Base-by-base conservation (phyloP, 2,113 vertebrate genomes). In the Hippocampus comes region DNA sequence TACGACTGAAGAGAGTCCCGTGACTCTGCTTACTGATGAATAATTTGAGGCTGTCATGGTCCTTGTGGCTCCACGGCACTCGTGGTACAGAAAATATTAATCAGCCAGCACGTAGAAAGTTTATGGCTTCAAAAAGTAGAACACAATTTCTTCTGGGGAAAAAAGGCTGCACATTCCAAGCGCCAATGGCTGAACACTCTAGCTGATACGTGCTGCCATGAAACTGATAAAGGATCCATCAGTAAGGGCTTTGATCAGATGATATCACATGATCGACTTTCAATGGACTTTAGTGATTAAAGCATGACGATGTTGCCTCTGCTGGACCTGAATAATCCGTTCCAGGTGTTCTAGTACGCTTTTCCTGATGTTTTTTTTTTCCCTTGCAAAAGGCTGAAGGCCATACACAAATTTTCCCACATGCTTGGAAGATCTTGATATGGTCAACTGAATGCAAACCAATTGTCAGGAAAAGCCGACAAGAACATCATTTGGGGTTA, bases 191-290 rank as follows among this genome's bases (percentile, higher is more conserved):
- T 20, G 82, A 61, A 66, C 69, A 74, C 74, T 84, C 73, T 82
- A 78, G 6, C 34, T 38, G 6, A 38, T 38, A 38, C 67, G 83
- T 91, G 83, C 85, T 63, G 65, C 69, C 70, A 73, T 82, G 70
- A 70, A 80, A 82, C 23, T 68, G 55, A 49, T 27, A 46, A 83
- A 78, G 83, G 89, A 90, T 91, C 86, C 87, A 90, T 84, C 71
- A 20, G 68, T 68, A 82, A 68, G 75, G 83, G 34, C 84, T 79
- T 82, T 59, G 64, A 78, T 82, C 79, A 75, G 56, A 27, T 25
- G 5, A 59, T 14, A 27, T 59, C 12, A 59, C 5, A 59, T 27
- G 27, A 25, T 59, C 17, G 56, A 59, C 23, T 81, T 92, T 90
- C 82, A 80, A 15, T 23, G 12, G 56, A 25, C 15, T 11, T 4